Conservation (phyloP, 2,888 invertebrate species). For the Timandra comae region DNA sequence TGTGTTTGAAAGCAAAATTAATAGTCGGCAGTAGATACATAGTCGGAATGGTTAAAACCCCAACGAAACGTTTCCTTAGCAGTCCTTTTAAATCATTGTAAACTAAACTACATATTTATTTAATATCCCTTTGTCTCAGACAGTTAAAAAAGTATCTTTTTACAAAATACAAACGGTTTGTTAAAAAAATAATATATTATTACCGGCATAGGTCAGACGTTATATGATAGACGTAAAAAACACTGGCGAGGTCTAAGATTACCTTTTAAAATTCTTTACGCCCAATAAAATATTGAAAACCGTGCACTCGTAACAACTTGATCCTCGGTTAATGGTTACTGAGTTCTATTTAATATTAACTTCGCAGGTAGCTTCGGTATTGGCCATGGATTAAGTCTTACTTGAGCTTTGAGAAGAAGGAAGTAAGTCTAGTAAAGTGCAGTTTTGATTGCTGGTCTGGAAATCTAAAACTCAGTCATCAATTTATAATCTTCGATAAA, state of each 20-base stretch:
- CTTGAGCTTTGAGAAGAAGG: too few species aligned
- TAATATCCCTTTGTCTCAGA: background rate
- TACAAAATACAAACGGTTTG: background rate
- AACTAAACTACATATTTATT: background rate
- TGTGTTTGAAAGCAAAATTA: too few species aligned
- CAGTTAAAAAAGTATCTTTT: background rate
- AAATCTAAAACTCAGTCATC: too few species aligned
- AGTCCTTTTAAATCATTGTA: background rate
- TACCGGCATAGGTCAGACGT: background rate
- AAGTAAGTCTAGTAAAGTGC: too few species aligned
- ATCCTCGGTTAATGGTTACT: constrained; percentile 19
- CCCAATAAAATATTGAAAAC: constrained; percentile 20
- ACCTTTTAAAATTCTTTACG: constrained; percentile 19
- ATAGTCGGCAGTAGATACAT: too few species aligned
- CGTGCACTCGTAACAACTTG: constrained; percentile 18
- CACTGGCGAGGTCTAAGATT: constrained; percentile 16
- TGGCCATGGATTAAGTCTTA: too few species aligned
- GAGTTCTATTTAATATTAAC: constrained; percentile 11
- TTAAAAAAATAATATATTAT: background rate
- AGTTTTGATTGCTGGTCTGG: too few species aligned
- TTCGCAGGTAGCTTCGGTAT: too few species aligned
- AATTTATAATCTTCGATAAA: too few species aligned
- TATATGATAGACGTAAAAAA: constrained; percentile 10
- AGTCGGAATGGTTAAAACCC: too few species aligned
- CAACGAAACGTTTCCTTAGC: background rate